These are phyloP conservation scores for Spodoptera litura DNA, from an alignment of 1,140 invertebrate species.

Conservation along the genomic window DNA sequence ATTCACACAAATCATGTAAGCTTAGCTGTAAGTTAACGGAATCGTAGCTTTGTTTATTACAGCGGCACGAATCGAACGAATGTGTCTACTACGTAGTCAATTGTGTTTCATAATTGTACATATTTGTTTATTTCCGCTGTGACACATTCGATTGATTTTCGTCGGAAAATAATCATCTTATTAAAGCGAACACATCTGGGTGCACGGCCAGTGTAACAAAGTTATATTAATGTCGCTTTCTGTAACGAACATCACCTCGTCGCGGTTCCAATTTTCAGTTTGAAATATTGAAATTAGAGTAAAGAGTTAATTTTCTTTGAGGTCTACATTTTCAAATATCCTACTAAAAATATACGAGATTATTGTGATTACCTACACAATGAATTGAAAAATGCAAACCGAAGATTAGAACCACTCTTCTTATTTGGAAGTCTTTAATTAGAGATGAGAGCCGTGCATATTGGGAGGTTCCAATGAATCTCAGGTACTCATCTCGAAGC, in stretches of 20 bases:
- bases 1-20: conserved; percentile 80
- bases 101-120: neutral
- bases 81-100: conserved; percentile 36
- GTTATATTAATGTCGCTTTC: conserved; percentile 52
- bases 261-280: neutral
- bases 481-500: neutral
- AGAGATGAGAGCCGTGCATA: neutral
- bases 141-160: conserved; percentile 55
- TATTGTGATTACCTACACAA: neutral
- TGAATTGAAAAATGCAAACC: neutral
- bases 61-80: conserved; percentile 55
- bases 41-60: conserved; percentile 73
- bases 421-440: neutral
- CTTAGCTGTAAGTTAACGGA: conserved; percentile 75
- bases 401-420: neutral
- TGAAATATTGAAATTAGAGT: neutral
- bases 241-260: conserved; percentile 27
- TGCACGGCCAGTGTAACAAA: conserved; percentile 71
- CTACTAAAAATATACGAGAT: too few species aligned
- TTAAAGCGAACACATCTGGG: conserved; percentile 63
- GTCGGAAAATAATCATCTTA: conserved; percentile 53
- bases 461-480: neutral
- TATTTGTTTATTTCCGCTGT: conserved; percentile 8
- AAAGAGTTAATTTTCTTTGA: too few species aligned
- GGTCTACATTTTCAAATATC: too few species aligned